A percentile compares a stretch with the other conserved stretches of the same genome.
Evolutionary conservation across 2,113 vertebrate species (phyloP).

Genomic region (Burhinus oedicnemus): DNA sequence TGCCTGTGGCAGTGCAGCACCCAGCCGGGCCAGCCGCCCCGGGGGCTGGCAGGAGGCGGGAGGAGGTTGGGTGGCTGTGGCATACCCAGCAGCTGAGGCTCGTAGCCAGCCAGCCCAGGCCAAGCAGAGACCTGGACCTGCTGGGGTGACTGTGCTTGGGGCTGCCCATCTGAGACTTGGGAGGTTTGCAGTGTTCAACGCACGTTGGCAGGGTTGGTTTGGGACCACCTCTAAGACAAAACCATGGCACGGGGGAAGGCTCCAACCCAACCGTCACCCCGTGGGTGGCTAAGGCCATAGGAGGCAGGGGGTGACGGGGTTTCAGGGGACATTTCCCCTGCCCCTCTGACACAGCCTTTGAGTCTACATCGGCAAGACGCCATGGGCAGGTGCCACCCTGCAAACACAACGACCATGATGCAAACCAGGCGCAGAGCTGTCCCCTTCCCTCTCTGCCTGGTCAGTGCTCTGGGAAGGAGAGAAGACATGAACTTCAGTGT

Average conservation of each 20-base stretch:
- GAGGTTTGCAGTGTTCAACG: not conserved
- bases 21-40: no score
- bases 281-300: no score
- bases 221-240: not conserved
- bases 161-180: not conserved
- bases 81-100: not conserved
- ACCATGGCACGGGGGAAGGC: not conserved
- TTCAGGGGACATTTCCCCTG: not conserved
- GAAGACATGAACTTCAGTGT: not conserved
- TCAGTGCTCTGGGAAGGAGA: not conserved
- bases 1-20: not conserved
- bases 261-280: no score
- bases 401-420: accelerated
- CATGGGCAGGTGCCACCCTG: not conserved
- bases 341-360: not conserved
- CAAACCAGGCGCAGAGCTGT: accelerated
- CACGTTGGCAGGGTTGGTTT: not conserved
- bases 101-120: not conserved
- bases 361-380: not conserved
- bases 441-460: not conserved
- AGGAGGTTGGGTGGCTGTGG: no score
- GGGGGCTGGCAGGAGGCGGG: not conserved
- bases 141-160: not conserved
- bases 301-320: not conserved
- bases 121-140: not conserved